Percentiles rank a stretch among this genome's conserved stretches.
phyloP scores from a whole-genome alignment of 2,888 invertebrate species.

The Carpatolechia fugitivella region DNA sequence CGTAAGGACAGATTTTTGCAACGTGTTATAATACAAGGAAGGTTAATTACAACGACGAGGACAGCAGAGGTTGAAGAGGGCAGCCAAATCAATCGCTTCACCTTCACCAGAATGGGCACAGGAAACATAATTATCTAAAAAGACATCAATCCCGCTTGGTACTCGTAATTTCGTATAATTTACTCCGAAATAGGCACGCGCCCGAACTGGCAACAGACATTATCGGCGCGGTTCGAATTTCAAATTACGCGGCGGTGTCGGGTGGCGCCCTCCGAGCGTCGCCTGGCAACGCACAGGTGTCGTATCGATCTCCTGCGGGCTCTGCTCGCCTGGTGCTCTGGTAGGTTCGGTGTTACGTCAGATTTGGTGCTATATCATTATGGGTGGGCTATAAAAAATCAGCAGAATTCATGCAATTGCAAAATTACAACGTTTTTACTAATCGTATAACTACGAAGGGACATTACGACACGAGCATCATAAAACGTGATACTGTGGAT shows the following conservation, averaged over 20 bases:
- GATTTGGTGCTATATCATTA: background rate
- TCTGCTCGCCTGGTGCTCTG: conserved; percentile 42
- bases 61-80: too few species aligned
- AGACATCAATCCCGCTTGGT: conserved; percentile 43
- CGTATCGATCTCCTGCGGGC: conserved; percentile 60
- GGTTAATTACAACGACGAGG: too few species aligned
- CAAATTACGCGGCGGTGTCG: conserved; percentile 77
- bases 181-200: conserved; percentile 51
- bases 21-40: too few species aligned
- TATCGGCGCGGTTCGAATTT: conserved; percentile 74
- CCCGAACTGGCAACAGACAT: conserved; percentile 61
- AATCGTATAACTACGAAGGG: background rate
- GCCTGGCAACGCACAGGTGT: conserved; percentile 74
- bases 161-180: conserved; percentile 68
- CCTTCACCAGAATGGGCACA: background rate
- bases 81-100: too few species aligned
- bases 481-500: too few species aligned
- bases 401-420: background rate
- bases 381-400: too few species aligned
- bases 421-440: background rate
- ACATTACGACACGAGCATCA: too few species aligned
- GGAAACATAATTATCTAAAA: conserved; percentile 37
- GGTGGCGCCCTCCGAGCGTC: conserved; percentile 68
- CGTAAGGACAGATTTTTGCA: background rate
- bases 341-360: conserved; percentile 1